Conservation (phyloP, 2,113 vertebrate genomes). For the Pongo pygmaeus region DNA sequence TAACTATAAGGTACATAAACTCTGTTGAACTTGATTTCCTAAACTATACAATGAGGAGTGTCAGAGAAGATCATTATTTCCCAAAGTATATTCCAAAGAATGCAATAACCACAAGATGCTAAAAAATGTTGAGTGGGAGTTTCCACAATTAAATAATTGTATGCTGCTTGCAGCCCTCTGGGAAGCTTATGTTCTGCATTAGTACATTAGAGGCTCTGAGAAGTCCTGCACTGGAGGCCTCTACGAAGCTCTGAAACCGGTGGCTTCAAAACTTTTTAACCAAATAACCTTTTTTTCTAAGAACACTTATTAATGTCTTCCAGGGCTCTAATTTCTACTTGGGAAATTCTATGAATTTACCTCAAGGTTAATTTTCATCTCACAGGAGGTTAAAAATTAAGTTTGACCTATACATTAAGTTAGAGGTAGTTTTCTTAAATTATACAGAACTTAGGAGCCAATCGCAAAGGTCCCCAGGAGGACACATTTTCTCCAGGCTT, state of each 20-base stretch:
- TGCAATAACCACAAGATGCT: not conserved
- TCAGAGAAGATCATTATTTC: not conserved
- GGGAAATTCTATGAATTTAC: conserved; percentile 62
- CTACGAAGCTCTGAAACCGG: not conserved
- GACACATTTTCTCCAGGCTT: not conserved
- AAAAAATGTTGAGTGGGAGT: not conserved
- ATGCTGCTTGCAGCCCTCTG: not conserved
- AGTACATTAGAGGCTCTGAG: not conserved
- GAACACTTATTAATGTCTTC: conserved; percentile 30
- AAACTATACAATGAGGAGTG: not conserved
- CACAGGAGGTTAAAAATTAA: conserved; percentile 64
- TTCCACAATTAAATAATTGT: not conserved
- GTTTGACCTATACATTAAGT: conserved; percentile 62
- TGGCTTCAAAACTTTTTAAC: conserved; percentile 40
- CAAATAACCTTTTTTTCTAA: not conserved
- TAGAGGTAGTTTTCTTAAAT: conserved; percentile 72
- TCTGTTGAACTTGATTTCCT: conserved; percentile 7
- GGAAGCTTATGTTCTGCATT: not conserved
- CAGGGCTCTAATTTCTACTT: conserved; percentile 45
- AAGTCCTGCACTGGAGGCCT: not conserved
- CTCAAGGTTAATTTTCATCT: conserved; percentile 73
- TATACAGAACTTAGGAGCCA: not conserved
- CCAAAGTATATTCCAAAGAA: not conserved
- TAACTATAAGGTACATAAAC: conserved; percentile 9
- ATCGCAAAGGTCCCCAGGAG: not conserved